Conservation (phyloP, 2,888 invertebrate genomes). For the Chromoteleia sp. region DNA sequence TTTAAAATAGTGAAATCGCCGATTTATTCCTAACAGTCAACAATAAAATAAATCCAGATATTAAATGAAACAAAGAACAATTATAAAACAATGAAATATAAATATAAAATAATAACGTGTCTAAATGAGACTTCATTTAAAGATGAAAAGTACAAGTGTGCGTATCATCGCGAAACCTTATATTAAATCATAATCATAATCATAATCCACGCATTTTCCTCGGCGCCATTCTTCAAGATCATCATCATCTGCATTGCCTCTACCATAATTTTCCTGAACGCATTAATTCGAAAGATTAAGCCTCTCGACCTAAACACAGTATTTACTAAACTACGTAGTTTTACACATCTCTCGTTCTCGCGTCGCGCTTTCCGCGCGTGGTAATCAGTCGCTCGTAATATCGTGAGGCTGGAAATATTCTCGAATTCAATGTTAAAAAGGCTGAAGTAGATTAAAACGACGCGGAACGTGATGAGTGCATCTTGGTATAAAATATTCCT, state of each 20-base stretch:
- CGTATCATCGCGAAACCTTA: background rate
- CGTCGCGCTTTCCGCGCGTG: background rate
- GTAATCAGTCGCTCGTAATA: conserved; percentile 16
- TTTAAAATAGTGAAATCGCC: too few species aligned
- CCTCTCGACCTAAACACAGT: background rate
- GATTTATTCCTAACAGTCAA: too few species aligned
- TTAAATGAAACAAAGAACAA: too few species aligned
- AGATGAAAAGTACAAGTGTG: background rate
- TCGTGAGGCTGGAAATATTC: background rate
- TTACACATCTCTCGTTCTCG: background rate
- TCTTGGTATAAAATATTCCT: conserved; percentile 57
- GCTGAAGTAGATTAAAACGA: conserved; percentile 46
- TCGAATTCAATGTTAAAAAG: conserved; percentile 34
- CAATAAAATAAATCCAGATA: too few species aligned
- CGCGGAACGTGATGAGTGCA: conserved; percentile 26
- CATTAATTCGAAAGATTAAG: conserved; percentile 10
- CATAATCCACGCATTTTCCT: background rate
- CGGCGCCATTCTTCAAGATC: background rate
- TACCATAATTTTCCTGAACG: background rate
- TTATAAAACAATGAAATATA: too few species aligned
- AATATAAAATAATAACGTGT: too few species aligned
- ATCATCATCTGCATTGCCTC: background rate
- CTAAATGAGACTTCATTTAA: background rate
- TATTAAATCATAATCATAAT: background rate
- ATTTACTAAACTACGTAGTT: conserved; percentile 6